phyloP scores from a whole-genome alignment of 2,113 vertebrate genomes.

The Tachuris rubrigastra region DNA sequence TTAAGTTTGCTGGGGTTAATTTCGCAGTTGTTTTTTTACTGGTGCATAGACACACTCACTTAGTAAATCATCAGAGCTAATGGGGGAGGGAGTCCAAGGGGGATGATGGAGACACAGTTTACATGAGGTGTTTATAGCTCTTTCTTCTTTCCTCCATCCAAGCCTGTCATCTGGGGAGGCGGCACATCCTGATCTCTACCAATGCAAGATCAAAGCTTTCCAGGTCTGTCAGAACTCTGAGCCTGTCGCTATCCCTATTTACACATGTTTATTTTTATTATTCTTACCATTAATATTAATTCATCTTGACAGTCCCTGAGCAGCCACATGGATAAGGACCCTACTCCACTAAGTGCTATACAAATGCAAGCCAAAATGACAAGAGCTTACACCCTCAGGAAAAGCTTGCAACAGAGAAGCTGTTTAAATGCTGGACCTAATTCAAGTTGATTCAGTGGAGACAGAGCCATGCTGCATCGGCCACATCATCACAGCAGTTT shows the following conservation, averaged over 20 bases:
- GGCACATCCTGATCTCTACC: background rate
- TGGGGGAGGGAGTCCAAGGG: background rate
- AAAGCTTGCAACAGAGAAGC: background rate
- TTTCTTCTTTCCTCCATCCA: background rate
- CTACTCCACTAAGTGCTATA: background rate
- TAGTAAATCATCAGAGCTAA: slow-evolving; percentile 26
- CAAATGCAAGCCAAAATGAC: background rate
- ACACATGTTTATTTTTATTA: slow-evolving; percentile 11
- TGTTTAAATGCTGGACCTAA: background rate
- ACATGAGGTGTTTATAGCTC: background rate
- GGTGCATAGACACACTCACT: background rate
- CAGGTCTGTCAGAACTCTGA: background rate
- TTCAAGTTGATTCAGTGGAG: background rate
- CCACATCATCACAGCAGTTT: background rate
- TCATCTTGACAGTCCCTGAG: background rate
- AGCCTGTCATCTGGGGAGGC: slow-evolving; percentile 2
- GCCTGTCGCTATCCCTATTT: background rate
- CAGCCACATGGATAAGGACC: background rate
- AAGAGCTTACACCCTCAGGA: background rate
- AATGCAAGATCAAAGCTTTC: slow-evolving; percentile 24
- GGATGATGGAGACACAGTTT: background rate
- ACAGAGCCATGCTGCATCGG: background rate
- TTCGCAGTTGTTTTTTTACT: background rate
- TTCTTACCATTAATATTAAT: slow-evolving; percentile 30
- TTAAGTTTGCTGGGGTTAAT: slow-evolving; percentile 11